Conservation (phyloP, 2,797 vertebrate genomes). For the Parauchenoglanis punctatus region DNA sequence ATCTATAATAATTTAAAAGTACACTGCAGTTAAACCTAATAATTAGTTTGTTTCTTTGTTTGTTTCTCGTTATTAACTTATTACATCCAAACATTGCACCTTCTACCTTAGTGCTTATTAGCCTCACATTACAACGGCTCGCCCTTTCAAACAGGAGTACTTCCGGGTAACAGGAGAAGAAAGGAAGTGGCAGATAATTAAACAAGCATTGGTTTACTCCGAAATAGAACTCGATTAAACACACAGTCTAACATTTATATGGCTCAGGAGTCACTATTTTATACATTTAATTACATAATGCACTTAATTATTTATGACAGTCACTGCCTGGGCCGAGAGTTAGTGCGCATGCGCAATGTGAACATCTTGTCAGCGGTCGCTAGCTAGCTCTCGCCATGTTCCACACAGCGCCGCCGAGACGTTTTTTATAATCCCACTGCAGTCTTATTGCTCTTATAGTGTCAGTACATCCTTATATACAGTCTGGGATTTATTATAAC, state of each 20-base stretch:
- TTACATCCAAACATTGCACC: neutral
- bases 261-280: neutral
- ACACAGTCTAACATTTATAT: no score
- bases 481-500: neutral
- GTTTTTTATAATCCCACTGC: slow-evolving; percentile 65
- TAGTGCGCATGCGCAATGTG: slow-evolving; percentile 22
- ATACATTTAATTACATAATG: no score
- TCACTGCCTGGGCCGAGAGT: neutral
- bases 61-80: neutral
- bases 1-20: neutral
- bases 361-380: neutral
- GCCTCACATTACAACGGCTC: neutral
- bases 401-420: slow-evolving; percentile 72
- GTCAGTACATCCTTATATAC: neutral
- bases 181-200: slow-evolving; percentile 8
- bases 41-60: neutral
- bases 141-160: slow-evolving; percentile 40
- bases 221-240: neutral
- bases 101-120: no score
- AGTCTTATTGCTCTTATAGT: slow-evolving; percentile 51
- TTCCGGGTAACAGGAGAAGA: slow-evolving; percentile 71
- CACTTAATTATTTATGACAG: neutral
- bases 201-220: neutral
- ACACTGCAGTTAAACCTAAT: neutral
- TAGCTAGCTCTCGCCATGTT: slow-evolving; percentile 71